These are phyloP conservation scores for Drosophila yakuba DNA, from an alignment of 1,140 invertebrate genomes.

Conservation along the genomic window DNA sequence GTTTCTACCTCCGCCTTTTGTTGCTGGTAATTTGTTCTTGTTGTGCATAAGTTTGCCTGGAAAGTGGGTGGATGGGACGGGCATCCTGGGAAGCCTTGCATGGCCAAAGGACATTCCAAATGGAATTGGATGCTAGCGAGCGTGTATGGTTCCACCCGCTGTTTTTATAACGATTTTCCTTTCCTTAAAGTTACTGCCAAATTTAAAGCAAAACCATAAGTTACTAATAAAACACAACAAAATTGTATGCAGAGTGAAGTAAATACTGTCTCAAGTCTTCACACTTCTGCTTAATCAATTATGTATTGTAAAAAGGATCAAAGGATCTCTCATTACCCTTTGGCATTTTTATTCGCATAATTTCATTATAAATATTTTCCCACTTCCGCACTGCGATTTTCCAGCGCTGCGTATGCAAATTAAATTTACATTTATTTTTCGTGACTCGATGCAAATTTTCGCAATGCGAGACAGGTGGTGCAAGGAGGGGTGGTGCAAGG, in stretches of 20 bases:
- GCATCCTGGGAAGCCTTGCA: constrained; percentile 63
- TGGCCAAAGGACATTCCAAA: constrained; percentile 69
- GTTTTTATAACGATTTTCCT: background rate
- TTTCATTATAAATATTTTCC: constrained; percentile 62
- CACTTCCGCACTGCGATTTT: background rate
- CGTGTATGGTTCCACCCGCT: constrained; percentile 1
- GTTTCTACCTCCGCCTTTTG: constrained; percentile 39
- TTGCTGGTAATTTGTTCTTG: constrained; percentile 62
- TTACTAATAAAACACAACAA: too few relatives aligned
- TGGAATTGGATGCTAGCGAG: constrained; percentile 27
- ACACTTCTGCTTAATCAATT: background rate
- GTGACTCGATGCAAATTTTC: constrained; percentile 70
- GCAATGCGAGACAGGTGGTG: constrained; percentile 48
- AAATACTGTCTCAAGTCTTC: too few relatives aligned
- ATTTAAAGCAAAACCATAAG: background rate
- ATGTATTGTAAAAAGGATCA: background rate
- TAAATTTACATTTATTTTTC: constrained; percentile 75
- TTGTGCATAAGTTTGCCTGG: constrained; percentile 47
- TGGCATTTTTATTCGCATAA: constrained; percentile 63
- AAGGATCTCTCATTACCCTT: background rate
- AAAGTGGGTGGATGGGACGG: background rate
- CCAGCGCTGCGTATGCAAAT: constrained; percentile 52
- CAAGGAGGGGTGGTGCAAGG: background rate
- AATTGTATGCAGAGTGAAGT: too few relatives aligned
- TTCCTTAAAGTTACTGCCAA: background rate